These are phyloP conservation scores for Tupiocoris notatus DNA, from an alignment of 2,888 invertebrate genomes.

Conservation along the genomic window DNA sequence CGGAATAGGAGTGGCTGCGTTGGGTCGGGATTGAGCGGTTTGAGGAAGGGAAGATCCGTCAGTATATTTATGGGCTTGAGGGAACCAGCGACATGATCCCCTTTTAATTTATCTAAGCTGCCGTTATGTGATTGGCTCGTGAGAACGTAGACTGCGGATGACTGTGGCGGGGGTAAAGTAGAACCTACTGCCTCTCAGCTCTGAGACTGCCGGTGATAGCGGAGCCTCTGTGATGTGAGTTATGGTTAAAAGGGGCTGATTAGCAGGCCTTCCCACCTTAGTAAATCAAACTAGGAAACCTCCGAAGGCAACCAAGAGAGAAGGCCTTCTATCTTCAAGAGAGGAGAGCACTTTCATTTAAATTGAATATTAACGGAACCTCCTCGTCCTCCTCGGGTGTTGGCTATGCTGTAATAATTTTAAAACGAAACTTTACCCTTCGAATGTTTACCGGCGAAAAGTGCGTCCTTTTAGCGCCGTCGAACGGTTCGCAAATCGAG, in stretches of 20 bases:
- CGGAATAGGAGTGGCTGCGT: background rate
- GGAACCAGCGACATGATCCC: conserved; percentile 41
- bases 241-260: conserved; percentile 42
- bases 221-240: conserved; percentile 31
- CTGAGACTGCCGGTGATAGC: conserved; percentile 32
- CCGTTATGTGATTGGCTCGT: conserved; percentile 39
- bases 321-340: conserved; percentile 27
- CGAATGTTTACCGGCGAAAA: background rate
- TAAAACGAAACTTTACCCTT: background rate
- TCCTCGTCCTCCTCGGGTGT: background rate
- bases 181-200: background rate
- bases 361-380: conserved; percentile 39
- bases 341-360: conserved; percentile 38
- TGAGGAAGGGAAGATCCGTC: conserved; percentile 29
- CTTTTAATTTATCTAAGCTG: conserved; percentile 42
- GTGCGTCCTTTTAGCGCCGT: background rate
- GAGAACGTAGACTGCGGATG: conserved; percentile 20
- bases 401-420: conserved; percentile 20
- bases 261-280: conserved; percentile 38
- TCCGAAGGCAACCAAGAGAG: background rate
- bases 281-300: conserved; percentile 38
- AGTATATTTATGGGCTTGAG: conserved; percentile 39
- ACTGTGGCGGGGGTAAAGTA: background rate
- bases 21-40: background rate
- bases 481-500: too few species aligned